Evolutionary conservation across 2,888 invertebrate genomes (phyloP).

Genomic region (Nemoura dubitans): DNA sequence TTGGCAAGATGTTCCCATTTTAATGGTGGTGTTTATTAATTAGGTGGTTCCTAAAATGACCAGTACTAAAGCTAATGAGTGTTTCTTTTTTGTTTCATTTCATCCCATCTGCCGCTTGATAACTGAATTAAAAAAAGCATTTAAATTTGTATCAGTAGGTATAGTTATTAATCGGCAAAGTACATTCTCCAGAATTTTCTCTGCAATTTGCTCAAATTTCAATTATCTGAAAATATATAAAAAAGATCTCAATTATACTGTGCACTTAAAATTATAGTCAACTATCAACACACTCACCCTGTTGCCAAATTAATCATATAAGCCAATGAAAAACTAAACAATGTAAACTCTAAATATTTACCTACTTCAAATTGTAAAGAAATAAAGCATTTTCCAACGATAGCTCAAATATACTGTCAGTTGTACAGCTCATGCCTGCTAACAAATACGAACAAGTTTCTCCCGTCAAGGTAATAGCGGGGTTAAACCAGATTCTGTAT

Average conservation of each 20-base stretch:
- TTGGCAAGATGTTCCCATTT: background rate
- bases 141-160: background rate
- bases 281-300: slow-evolving; percentile 35
- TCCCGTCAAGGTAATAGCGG: background rate
- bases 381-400: slow-evolving; percentile 23
- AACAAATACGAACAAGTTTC: background rate
- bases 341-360: background rate
- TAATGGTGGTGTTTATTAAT: background rate
- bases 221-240: slow-evolving; percentile 23
- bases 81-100: background rate
- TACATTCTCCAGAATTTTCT: background rate
- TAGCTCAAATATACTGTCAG: background rate
- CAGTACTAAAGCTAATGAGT: background rate
- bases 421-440: background rate
- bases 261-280: background rate
- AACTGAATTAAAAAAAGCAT: slow-evolving; percentile 12
- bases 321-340: slow-evolving; percentile 4
- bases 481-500: background rate
- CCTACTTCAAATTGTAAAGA: slow-evolving; percentile 26
- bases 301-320: slow-evolving; percentile 28
- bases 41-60: background rate
- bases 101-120: background rate
- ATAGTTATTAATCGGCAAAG: background rate
- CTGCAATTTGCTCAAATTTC: slow-evolving; percentile 26
- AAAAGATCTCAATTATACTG: background rate